A percentile compares a stretch with the other conserved stretches of the same genome.
Conservation (phyloP, 2,797 vertebrate genomes). For the Eulemur rubriventer region DNA sequence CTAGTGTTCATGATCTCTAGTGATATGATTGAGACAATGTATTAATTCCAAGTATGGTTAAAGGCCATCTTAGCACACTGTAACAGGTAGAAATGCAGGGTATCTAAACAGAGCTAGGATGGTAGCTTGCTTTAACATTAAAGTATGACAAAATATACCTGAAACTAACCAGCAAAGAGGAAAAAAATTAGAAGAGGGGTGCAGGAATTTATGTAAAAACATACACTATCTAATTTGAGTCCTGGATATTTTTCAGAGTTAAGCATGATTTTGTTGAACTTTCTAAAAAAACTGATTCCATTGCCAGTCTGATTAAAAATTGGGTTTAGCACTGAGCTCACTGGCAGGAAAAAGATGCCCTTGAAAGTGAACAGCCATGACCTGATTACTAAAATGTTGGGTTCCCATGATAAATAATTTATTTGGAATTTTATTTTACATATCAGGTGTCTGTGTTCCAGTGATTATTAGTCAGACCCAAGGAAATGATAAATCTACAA, state of each 20-base stretch:
- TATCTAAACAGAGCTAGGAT: accelerated
- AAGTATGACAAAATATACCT: neutral
- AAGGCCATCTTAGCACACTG: neutral
- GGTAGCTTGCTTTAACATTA: neutral
- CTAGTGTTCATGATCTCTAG: neutral
- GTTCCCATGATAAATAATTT: neutral
- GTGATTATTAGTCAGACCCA: neutral
- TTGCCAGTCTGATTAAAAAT: neutral
- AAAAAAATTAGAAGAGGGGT: neutral
- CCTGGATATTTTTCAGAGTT: neutral
- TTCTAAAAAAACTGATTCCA: neutral
- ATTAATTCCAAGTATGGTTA: accelerated
- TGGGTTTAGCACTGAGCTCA: neutral
- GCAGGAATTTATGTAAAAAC: neutral
- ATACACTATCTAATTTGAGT: neutral
- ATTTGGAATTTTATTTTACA: neutral
- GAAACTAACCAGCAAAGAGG: neutral
- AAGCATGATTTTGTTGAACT: neutral
- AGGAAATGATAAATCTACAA: neutral
- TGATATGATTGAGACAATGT: too few relatives aligned
- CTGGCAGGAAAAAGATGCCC: neutral
- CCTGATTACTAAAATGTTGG: neutral
- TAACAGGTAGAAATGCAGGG: neutral
- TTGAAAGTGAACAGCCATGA: neutral
- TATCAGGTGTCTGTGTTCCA: neutral